These are phyloP conservation scores for Danaus melanippus DNA, from an alignment of 1,140 invertebrate species.

Conservation along the genomic window DNA sequence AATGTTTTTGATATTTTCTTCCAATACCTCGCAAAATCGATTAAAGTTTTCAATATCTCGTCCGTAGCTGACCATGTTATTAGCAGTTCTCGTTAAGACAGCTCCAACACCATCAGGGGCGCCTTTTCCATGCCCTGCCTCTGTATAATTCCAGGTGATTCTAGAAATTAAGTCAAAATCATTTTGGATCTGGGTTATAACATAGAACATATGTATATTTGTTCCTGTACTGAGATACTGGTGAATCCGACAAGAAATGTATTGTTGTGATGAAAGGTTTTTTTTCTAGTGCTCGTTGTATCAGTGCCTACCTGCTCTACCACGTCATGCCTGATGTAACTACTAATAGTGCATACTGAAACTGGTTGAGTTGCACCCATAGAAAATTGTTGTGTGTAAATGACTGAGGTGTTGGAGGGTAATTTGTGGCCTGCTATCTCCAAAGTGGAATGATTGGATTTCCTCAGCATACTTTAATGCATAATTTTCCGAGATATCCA, in stretches of 20 bases:
- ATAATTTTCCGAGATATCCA: slow-evolving; percentile 17
- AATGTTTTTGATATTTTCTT: background rate
- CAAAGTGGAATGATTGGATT: slow-evolving; percentile 3
- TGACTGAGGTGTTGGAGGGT: too few species aligned
- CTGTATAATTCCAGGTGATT: slow-evolving; percentile 5
- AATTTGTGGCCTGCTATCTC: too few species aligned
- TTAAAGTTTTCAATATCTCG: slow-evolving; percentile 2
- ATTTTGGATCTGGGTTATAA: background rate
- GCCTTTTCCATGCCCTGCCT: slow-evolving; percentile 8
- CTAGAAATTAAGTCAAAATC: background rate
- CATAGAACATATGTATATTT: slow-evolving; percentile 5
- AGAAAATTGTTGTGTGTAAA: too few species aligned
- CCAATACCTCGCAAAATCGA: background rate
- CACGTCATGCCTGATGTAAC: too few species aligned
- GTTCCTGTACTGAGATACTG: slow-evolving; percentile 3
- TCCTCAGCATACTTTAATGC: slow-evolving; percentile 11
- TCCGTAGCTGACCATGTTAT: background rate
- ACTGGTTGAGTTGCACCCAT: too few species aligned
- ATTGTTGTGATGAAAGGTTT: too few species aligned
- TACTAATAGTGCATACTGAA: too few species aligned
- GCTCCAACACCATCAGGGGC: slow-evolving; percentile 8
- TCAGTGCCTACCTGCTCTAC: too few species aligned
- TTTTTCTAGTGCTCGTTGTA: too few species aligned
- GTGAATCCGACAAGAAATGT: too few species aligned
- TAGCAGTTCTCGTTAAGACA: slow-evolving; percentile 3